Evolutionary conservation across 2,888 invertebrate species (phyloP).

Genomic region (Chymomyza fuscimana): DNA sequence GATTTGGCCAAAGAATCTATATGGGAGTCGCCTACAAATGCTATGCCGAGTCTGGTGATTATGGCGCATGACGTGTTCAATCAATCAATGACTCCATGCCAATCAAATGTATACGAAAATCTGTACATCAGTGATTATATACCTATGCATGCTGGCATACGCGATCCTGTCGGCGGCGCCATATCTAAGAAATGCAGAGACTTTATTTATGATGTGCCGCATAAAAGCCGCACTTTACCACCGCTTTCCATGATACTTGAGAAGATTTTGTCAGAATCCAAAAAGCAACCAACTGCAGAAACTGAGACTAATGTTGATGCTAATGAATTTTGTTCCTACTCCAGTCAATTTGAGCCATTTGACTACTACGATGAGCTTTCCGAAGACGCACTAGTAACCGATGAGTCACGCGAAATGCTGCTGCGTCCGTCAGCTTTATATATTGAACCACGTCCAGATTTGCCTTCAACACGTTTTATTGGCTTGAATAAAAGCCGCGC

Average conservation of each 20-base stretch:
- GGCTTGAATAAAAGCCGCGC: background rate
- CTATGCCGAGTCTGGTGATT: slow-evolving; percentile 37
- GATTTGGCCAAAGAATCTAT: background rate
- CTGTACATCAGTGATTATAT: slow-evolving; percentile 42
- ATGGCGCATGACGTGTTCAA: slow-evolving; percentile 39
- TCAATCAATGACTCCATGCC: slow-evolving; percentile 27
- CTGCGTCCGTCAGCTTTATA: slow-evolving; percentile 33
- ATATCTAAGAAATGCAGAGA: slow-evolving; percentile 43
- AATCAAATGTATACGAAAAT: slow-evolving; percentile 24
- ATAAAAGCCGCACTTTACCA: slow-evolving; percentile 35
- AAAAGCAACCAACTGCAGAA: background rate
- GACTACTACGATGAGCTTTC: slow-evolving; percentile 59
- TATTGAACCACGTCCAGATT: slow-evolving; percentile 24
- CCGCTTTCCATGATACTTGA: slow-evolving; percentile 45
- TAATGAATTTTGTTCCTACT: background rate
- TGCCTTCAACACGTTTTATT: slow-evolving; percentile 24
- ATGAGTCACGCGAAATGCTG: slow-evolving; percentile 41
- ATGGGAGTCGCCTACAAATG: slow-evolving; percentile 29
- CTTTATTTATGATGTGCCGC: slow-evolving; percentile 8
- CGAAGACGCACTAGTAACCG: slow-evolving; percentile 50
- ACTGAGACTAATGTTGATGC: background rate
- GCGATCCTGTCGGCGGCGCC: slow-evolving; percentile 48
- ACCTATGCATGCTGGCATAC: slow-evolving; percentile 49
- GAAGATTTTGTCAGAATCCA: slow-evolving; percentile 10
- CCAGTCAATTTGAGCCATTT: slow-evolving; percentile 52